Evolutionary conservation across 2,113 vertebrate species (phyloP), one percentile per base, ranked within the genome.

Genomic region (Chloropsis cyanopogon): DNA sequence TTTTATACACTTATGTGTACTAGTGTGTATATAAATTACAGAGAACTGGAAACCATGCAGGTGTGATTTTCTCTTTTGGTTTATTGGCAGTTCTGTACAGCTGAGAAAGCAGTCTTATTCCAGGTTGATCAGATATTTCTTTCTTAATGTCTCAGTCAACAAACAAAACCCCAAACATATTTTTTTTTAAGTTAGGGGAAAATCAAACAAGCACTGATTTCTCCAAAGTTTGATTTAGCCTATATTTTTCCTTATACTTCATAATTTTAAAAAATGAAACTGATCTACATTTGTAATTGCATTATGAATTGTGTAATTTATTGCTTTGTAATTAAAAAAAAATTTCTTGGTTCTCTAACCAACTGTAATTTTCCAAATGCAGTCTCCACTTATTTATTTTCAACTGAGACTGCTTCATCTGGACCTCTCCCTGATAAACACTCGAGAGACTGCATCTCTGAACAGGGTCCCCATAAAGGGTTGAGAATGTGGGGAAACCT

Each of bases 371-470:
- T 73, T 78, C 42, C 35, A 70, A 1, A 46, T 46, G 31, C 33
- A 50, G 28, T 25, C 28, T 61, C 18, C 10, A 25, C 5, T 83
- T 29, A 24, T 28, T 64, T 65, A 42, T 86, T 89, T 78, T 44
- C 46, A 61, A 4, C 21, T 35, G 42, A 20, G n/a, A 25, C 28
- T 46, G 11, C 31, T 78, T 81, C 24, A 47, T 41, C 28, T 73
- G 41, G 37, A 13, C 9, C 37, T 20, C 7, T 70, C 47, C 17
- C 47, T 53, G 25, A 61, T 7, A 66, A 3, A 8, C 1, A 2
- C 20, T 33, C 0, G 0, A 75, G 60, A 57, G 13, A 3, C 12
- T 35, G 1, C 8, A 14, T 16, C 24, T 37, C 54, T 65, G 28
- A 28, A 23, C 42, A 59, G 53, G 15, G 44, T 44, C 10, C 7